A percentile compares a stretch with the other conserved stretches of the same genome.
These are phyloP conservation scores for Agraylea sexmaculata DNA, from an alignment of 1,140 invertebrate species.

Conservation along the genomic window DNA sequence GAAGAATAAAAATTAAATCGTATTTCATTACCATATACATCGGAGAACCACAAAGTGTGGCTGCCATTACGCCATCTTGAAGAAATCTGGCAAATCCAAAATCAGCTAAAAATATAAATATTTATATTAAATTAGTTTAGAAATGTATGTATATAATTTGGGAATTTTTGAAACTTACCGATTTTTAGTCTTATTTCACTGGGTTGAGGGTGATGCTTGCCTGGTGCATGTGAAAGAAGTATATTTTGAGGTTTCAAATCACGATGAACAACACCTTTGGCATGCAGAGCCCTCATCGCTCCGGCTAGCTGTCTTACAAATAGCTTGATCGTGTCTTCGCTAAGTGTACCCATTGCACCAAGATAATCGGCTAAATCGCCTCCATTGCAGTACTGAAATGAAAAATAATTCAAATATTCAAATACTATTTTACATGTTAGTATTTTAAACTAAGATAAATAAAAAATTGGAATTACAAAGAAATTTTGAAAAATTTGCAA, in stretches of 20 bases:
- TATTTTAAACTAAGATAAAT: background rate
- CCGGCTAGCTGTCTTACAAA: slow-evolving; percentile 93
- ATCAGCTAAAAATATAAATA: slow-evolving; percentile 61
- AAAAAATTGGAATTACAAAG: background rate
- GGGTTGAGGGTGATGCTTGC: slow-evolving; percentile 69
- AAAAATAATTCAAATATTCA: slow-evolving; percentile 17
- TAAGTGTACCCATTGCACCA: slow-evolving; percentile 79
- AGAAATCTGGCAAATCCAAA: slow-evolving; percentile 99
- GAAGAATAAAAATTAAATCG: slow-evolving; percentile 2
- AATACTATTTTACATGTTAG: too few species aligned
- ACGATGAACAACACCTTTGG: slow-evolving; percentile 95
- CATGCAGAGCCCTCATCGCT: slow-evolving; percentile 92
- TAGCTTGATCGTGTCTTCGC: slow-evolving; percentile 91
- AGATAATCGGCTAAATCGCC: slow-evolving; percentile 97
- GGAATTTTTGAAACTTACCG: slow-evolving; percentile 39
- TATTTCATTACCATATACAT: slow-evolving; percentile 91
- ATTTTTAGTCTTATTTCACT: slow-evolving; percentile 92
- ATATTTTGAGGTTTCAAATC: slow-evolving; percentile 99
- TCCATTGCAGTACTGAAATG: slow-evolving; percentile 88
- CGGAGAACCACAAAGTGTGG: slow-evolving; percentile 96
- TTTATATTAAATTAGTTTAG: background rate
- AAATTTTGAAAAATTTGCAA: too few species aligned
- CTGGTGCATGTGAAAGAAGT: slow-evolving; percentile 65
- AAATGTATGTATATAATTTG: background rate
- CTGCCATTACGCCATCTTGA: slow-evolving; percentile 98